Percentiles rank a stretch among this genome's conserved stretches.
These are phyloP conservation scores for Ivindomyrus marchei DNA, from an alignment of 2,113 vertebrate species.

Conservation along the genomic window DNA sequence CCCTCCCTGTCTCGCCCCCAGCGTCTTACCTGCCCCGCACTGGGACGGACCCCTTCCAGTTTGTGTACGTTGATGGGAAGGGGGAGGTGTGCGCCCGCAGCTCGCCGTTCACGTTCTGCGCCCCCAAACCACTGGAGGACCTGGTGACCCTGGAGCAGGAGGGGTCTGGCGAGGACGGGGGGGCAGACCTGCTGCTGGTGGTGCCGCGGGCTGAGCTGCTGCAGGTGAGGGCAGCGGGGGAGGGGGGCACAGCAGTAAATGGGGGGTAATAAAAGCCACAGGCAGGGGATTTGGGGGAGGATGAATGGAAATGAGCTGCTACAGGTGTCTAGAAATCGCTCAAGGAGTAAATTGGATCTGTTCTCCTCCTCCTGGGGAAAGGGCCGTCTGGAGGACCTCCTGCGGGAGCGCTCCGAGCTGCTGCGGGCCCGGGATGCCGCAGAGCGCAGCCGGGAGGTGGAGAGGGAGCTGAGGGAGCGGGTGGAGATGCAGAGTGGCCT, in stretches of 20 bases:
- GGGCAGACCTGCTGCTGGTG: conserved; percentile 71
- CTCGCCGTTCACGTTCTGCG: conserved; percentile 69
- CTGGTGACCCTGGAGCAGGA: conserved; percentile 74
- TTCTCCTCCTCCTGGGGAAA: conserved; percentile 30
- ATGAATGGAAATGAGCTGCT: not conserved
- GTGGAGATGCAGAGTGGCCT: conserved; percentile 45
- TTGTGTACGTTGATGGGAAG: conserved; percentile 70
- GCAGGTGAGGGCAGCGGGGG: conserved; percentile 59
- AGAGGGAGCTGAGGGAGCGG: conserved; percentile 49
- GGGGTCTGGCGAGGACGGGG: conserved; percentile 65
- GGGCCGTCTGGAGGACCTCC: conserved; percentile 75
- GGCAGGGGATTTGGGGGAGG: conserved; percentile 18
- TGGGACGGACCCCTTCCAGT: conserved; percentile 71
- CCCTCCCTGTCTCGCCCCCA: conserved; percentile 26
- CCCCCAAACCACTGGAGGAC: conserved; percentile 76
- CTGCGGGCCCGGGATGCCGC: conserved; percentile 59
- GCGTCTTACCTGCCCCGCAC: conserved; percentile 76
- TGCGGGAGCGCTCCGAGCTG: conserved; percentile 68
- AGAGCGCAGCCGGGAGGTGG: conserved; percentile 44
- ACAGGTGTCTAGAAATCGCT: not conserved
- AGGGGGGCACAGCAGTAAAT: not conserved
- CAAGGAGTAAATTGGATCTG: not conserved
- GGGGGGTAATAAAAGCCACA: not conserved
- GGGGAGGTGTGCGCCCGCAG: conserved; percentile 71
- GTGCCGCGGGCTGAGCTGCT: conserved; percentile 76